Conservation (phyloP, 2,888 invertebrate genomes). For the Mesorhabditis spiculigera region DNA sequence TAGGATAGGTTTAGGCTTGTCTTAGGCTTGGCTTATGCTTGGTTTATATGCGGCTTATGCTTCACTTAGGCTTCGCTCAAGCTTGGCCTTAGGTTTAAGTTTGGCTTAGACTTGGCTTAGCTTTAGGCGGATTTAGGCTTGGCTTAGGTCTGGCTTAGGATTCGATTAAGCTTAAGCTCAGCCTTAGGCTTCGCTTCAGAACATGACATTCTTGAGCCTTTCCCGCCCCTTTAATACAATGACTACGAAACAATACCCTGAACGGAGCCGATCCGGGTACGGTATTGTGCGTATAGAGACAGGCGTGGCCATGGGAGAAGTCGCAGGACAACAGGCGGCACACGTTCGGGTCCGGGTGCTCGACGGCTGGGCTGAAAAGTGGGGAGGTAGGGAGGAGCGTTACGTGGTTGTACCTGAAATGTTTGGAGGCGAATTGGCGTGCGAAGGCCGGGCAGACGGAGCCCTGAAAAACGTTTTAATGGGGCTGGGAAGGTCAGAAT, state of each 20-base stretch:
- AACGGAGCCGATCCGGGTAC: slow-evolving; percentile 5
- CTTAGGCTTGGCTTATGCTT: too few relatives aligned
- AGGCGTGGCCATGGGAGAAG: slow-evolving; percentile 44
- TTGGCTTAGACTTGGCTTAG: not conserved
- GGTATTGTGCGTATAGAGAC: slow-evolving; percentile 39
- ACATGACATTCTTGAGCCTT: not conserved
- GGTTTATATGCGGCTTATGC: too few relatives aligned
- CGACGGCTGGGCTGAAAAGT: slow-evolving; percentile 17
- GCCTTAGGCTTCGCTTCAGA: not conserved
- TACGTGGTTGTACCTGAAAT: slow-evolving; percentile 18
- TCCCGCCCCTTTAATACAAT: too few relatives aligned
- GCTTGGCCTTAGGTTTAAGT: not conserved
- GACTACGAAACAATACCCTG: not conserved
- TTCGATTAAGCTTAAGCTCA: not conserved
- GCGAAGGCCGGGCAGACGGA: slow-evolving; percentile 30
- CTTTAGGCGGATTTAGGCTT: not conserved
- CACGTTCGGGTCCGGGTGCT: slow-evolving; percentile 49
- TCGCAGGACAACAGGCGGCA: slow-evolving; percentile 52
- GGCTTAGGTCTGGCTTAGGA: not conserved
- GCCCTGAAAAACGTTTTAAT: slow-evolving; percentile 13
- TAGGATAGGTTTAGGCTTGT: too few relatives aligned
- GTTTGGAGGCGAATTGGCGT: slow-evolving; percentile 37
- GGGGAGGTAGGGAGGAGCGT: not conserved
- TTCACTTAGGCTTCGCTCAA: too few relatives aligned
- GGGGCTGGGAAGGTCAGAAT: too few relatives aligned